phyloP scores from a whole-genome alignment of 2,113 vertebrate species.

The Platysteira castanea region DNA sequence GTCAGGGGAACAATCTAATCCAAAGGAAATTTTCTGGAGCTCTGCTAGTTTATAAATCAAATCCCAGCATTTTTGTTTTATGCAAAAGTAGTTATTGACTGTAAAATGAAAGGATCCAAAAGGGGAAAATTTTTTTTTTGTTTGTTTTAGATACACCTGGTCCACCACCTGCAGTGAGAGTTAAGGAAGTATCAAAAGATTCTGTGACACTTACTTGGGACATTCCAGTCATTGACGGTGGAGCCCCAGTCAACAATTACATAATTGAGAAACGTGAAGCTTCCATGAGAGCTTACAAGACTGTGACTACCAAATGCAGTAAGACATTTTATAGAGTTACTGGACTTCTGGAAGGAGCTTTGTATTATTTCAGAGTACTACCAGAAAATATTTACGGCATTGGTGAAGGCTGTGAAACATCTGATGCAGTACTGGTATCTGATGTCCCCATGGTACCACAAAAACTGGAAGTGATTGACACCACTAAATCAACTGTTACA shows the following conservation, averaged over 20 bases:
- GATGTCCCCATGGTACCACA: constrained; percentile 89
- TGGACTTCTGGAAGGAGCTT: constrained; percentile 87
- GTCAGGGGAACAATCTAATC: background rate
- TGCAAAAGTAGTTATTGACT: background rate
- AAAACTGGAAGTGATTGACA: constrained; percentile 88
- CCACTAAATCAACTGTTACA: constrained; percentile 90
- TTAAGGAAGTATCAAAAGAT: constrained; percentile 91
- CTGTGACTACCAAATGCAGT: constrained; percentile 91
- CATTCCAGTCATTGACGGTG: constrained; percentile 88
- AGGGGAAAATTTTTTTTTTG: background rate
- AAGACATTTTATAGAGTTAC: constrained; percentile 92
- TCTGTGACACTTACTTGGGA: constrained; percentile 93
- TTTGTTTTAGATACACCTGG: constrained; percentile 88
- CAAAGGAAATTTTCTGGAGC: background rate
- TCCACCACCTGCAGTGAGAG: constrained; percentile 85
- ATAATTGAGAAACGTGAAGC: constrained; percentile 96
- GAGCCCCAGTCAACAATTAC: constrained; percentile 93
- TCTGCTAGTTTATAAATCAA: background rate
- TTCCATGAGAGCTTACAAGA: constrained; percentile 97
- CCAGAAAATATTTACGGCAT: constrained; percentile 97
- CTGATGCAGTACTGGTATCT: constrained; percentile 87
- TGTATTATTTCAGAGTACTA: constrained; percentile 95
- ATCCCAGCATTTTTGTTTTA: background rate
- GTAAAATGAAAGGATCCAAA: background rate
- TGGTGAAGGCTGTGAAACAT: constrained; percentile 89